phyloP scores from a whole-genome alignment of 2,113 vertebrate genomes.

The Hydrolagus affinis region DNA sequence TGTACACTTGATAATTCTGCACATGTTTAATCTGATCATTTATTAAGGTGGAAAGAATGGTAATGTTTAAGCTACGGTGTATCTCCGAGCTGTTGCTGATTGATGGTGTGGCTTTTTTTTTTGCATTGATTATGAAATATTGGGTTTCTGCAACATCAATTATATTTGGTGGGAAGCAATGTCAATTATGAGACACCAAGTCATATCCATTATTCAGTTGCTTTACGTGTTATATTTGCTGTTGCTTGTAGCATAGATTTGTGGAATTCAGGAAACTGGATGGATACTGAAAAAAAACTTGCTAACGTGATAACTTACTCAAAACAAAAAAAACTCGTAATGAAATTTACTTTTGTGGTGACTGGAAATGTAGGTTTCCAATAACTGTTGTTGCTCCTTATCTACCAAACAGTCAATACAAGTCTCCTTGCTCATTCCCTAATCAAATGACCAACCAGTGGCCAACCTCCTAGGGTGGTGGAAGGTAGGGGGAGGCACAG shows the following conservation, averaged over 20 bases:
- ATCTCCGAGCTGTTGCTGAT: conserved; percentile 46
- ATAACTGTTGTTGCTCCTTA: neutral
- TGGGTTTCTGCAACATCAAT: conserved; percentile 24
- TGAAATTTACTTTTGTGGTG: neutral
- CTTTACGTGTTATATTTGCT: neutral
- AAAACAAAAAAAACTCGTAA: neutral
- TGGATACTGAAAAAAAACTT: neutral
- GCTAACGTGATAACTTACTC: neutral
- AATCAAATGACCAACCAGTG: no score
- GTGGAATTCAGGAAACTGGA: neutral
- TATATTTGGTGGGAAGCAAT: conserved; percentile 7
- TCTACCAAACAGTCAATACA: neutral
- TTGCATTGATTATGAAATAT: conserved; percentile 21
- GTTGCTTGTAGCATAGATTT: neutral
- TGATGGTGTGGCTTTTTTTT: conserved; percentile 48
- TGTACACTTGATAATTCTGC: conserved; percentile 61
- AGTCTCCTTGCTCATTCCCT: no score
- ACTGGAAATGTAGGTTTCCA: neutral
- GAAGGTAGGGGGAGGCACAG: no score
- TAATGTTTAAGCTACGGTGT: conserved; percentile 31
- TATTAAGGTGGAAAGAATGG: conserved; percentile 57
- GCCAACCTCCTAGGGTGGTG: no score
- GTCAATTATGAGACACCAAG: conserved; percentile 16
- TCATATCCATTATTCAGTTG: neutral
- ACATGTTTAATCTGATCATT: conserved; percentile 54